Percentiles rank a stretch among this genome's conserved stretches.
Evolutionary conservation across 2,888 invertebrate genomes (phyloP).

Genomic region (Leptopilina myrica): DNA sequence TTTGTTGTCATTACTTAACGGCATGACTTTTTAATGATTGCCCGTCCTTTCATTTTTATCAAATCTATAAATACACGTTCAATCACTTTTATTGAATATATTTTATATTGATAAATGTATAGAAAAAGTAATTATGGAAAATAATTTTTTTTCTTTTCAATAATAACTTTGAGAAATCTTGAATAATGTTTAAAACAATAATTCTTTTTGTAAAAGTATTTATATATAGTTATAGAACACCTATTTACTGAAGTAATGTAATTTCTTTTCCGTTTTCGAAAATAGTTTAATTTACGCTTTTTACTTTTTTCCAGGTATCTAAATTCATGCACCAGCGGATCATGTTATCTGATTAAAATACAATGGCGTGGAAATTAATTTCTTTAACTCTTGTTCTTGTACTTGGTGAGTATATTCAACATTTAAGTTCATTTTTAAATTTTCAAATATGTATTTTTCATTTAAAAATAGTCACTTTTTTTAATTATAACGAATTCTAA

Average conservation of each 20-base stretch:
- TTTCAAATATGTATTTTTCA: slow-evolving; percentile 15
- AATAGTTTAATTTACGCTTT: slow-evolving; percentile 42
- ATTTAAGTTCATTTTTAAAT: slow-evolving; percentile 42
- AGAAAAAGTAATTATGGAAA: not conserved
- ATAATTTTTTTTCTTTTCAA: not conserved
- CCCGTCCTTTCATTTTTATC: not conserved
- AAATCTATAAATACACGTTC: not conserved
- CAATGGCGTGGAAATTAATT: slow-evolving; percentile 68
- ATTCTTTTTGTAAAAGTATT: slow-evolving; percentile 27
- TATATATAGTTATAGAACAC: slow-evolving; percentile 28
- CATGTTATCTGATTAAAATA: slow-evolving; percentile 68
- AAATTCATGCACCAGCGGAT: slow-evolving; percentile 61
- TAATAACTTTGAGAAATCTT: too few relatives aligned
- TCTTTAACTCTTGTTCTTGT: slow-evolving; percentile 63
- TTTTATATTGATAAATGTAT: too few relatives aligned
- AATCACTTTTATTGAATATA: not conserved
- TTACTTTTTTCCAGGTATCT: slow-evolving; percentile 64
- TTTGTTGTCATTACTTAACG: slow-evolving; percentile 15
- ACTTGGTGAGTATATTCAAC: slow-evolving; percentile 63
- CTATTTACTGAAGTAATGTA: slow-evolving; percentile 29
- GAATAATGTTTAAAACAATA: not conserved
- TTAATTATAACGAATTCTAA: too few relatives aligned
- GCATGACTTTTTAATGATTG: slow-evolving; percentile 2
- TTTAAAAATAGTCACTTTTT: not conserved
- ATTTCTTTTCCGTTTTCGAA: slow-evolving; percentile 18